Percentiles rank a stretch among this genome's conserved stretches.
Conservation (phyloP, 2,113 vertebrate genomes). For the Circaetus gallicus region DNA sequence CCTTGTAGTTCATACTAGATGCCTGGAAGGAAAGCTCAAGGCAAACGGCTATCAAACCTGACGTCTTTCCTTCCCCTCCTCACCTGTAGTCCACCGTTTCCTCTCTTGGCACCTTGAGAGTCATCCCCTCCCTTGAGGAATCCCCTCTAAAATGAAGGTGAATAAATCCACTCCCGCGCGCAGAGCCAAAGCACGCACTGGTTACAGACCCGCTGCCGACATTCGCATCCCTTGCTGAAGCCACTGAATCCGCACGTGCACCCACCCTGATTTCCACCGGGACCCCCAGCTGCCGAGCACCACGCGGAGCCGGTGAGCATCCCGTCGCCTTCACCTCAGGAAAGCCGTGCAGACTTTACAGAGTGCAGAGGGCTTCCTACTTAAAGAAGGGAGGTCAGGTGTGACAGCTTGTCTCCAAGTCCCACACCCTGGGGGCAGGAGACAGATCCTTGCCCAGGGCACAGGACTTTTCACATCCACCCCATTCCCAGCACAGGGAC, state of each 20-base stretch:
- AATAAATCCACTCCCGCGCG: neutral
- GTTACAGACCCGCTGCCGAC: neutral
- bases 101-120: neutral
- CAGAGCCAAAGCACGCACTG: neutral
- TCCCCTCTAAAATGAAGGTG: neutral
- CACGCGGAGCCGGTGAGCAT: rapidly evolving
- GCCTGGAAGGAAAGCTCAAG: neutral
- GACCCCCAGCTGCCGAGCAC: neutral
- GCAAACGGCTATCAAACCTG: neutral
- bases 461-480: neutral
- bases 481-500: neutral
- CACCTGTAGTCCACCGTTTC: neutral
- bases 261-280: neutral
- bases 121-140: neutral
- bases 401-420: neutral
- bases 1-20: neutral
- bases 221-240: neutral
- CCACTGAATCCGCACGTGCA: rapidly evolving
- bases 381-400: neutral
- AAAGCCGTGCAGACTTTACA: neutral
- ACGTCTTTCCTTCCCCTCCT: neutral
- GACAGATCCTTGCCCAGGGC: neutral
- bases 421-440: neutral
- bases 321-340: neutral
- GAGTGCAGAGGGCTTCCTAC: neutral